Evolutionary conservation across 2,113 vertebrate species (phyloP), one percentile per base, ranked within the genome.

Genomic region (Hirundichthys speculiger): DNA sequence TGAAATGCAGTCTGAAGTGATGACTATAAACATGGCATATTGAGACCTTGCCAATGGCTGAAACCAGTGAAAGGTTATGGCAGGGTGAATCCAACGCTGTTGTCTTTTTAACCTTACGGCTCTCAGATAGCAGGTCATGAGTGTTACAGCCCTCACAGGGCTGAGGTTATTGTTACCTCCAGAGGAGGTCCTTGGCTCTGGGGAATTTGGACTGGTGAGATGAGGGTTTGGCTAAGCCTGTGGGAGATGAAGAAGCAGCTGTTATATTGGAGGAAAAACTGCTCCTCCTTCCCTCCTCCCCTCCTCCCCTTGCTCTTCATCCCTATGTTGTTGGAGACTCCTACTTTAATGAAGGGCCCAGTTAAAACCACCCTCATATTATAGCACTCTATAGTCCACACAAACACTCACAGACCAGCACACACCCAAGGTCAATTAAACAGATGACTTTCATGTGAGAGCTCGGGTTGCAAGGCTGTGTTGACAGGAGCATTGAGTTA

Each of bases 391-490:
- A 56, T 60, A 56, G 48, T 70, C 62, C 80, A 78, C 79, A 64
- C 75, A 79, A 43, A 77, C 73, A 48, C 18, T n/a, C n/a, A 18
- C 51, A 59, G 10, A 3, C 19, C 25, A 12, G 4, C 78, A 85
- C 75, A 77, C 64, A 69, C 79, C 45, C 88, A 90, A 88, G 84
- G 87, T 84, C 87, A 89, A 80, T 90, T 81, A 84, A 81, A 89
- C 27, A 73, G 75, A 86, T 86, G 75, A 81, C 88, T 86, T 88
- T 85, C 75, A 84, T 81, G 85, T 49, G 73, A 74, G 19, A 65
- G 57, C 56, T 87, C 22, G 53, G 47, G 82, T 91, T 87, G 68
- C 87, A 73, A 16, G 72, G 50, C 73, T 45, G 19, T 39, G 47
- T 50, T 57, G 78, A 73, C 75, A 46, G 24, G 55, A 20, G 53